These are phyloP conservation scores for Lagothrix lagotricha DNA, from an alignment of 2,797 vertebrate genomes.

Conservation along the genomic window DNA sequence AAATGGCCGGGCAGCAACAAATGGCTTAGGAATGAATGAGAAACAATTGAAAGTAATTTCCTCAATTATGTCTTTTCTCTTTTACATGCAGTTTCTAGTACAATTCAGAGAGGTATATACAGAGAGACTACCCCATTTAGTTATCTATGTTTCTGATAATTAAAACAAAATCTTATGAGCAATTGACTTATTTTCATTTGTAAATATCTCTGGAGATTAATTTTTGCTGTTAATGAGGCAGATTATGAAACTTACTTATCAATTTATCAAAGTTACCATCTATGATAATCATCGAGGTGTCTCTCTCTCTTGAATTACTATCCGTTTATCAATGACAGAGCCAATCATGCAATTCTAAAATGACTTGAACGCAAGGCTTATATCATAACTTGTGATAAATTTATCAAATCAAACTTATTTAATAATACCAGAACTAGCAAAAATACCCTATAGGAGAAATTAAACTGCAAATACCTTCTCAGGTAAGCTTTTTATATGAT, in stretches of 20 bases:
- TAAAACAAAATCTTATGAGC: constrained; percentile 55
- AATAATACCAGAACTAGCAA: not conserved
- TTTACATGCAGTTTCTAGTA: constrained; percentile 54
- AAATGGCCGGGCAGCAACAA: constrained; percentile 15
- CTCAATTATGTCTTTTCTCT: constrained; percentile 24
- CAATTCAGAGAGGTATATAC: constrained; percentile 54
- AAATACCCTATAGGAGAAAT: not conserved
- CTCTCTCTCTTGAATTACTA: constrained; percentile 84
- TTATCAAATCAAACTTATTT: constrained; percentile 19
- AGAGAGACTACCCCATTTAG: constrained; percentile 60
- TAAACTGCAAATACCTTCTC: not conserved
- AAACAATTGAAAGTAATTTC: constrained; percentile 58
- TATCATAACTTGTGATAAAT: constrained; percentile 59
- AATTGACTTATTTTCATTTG: constrained; percentile 76
- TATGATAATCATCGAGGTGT: constrained; percentile 85
- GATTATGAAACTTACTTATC: constrained; percentile 84
- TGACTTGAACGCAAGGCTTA: constrained; percentile 77
- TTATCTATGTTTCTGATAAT: constrained; percentile 76
- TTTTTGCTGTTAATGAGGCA: constrained; percentile 85
- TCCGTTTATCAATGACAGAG: constrained; percentile 82
- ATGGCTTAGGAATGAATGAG: constrained; percentile 52
- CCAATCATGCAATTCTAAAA: constrained; percentile 80
- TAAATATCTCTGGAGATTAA: constrained; percentile 83
- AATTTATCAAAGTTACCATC: constrained; percentile 87
- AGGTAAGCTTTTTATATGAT: not conserved